Base-by-base conservation (phyloP, 2,797 vertebrate species). In the Phataginus tricuspis region DNA sequence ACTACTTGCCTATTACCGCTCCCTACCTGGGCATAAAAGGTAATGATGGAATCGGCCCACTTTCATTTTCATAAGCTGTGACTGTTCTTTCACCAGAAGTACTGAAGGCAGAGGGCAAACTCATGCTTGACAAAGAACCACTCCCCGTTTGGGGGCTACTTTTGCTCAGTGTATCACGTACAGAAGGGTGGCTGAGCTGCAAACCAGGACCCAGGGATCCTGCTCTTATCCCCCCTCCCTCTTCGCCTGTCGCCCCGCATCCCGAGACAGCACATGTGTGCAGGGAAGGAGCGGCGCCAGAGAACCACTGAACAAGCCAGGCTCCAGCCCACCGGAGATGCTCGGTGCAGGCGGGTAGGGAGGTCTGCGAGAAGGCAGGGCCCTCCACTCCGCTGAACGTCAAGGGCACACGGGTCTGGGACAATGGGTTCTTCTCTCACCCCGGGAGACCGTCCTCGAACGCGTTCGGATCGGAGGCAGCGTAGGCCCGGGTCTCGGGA, bases 351-450 rank as follows among this genome's bases (percentile, higher is more conserved):
- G 45, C 9, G 42, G 2, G 3, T 4, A 21, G 31, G 7, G 21
- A 2, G n/a, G 6, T 15, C 45, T 6, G 3, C 4, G 39, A 29
- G 19, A 59, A 14, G 1, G 2, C 5, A 45, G 29, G 4, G 4
- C 21, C 31, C 63, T 39, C 31, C 18, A 18, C 64, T 21, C 11
- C 16, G 34, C 57, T 2, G 27, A 39, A 51, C 2, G 31, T 25
- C 78, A 49, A 5, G 9, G 37, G 10, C 71, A 53, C 29, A 5
- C 3, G 23, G 55, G 57, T 12, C 86, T 16, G 1, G 39, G 6
- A 39, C 18, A 12, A 39, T 0, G 4, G 11, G n/a, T 25, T 59
- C 31, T 25, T 37, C 59, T 31, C 31, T 29, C 53, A 13, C 13
- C 25, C 31, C 25, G 1, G 31, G 19, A 69, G 16, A 34, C 8